These are phyloP conservation scores for Cotesia congregata DNA, from an alignment of 2,888 invertebrate species.

Conservation along the genomic window DNA sequence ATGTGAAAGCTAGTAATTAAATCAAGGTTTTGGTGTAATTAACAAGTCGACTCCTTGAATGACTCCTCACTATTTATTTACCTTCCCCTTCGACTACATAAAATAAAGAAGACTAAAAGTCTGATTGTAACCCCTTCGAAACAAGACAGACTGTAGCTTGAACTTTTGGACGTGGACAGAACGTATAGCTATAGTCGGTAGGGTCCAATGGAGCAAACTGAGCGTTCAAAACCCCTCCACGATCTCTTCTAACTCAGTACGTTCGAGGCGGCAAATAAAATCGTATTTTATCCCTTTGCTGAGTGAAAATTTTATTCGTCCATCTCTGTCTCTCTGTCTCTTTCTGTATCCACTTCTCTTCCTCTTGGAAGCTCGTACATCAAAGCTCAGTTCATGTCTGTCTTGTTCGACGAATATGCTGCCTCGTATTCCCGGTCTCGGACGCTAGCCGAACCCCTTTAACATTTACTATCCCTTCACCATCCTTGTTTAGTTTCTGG, in stretches of 20 bases:
- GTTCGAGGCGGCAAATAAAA: conserved; percentile 65
- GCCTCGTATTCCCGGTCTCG: conserved; percentile 28
- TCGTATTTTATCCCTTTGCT: conserved; percentile 68
- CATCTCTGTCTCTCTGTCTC: conserved; percentile 35
- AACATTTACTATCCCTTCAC: conserved; percentile 26
- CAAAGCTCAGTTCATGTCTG: conserved; percentile 65
- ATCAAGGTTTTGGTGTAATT: conserved; percentile 35
- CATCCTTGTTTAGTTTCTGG: conserved; percentile 31
- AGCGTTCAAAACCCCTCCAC: conserved; percentile 29
- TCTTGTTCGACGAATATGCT: conserved; percentile 61
- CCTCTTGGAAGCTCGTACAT: conserved; percentile 65
- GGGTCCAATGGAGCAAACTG: conserved; percentile 18
- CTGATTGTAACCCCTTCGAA: conserved; percentile 32
- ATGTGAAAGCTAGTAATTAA: conserved; percentile 28
- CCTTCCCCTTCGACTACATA: conserved; percentile 11
- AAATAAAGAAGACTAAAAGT: conserved; percentile 27
- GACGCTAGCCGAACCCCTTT: conserved; percentile 38
- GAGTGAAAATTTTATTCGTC: conserved; percentile 62
- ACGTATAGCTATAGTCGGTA: neutral
- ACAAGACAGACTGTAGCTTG: conserved; percentile 17
- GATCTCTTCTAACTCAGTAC: conserved; percentile 8
- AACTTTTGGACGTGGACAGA: conserved; percentile 20
- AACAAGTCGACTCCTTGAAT: conserved; percentile 36
- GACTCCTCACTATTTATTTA: conserved; percentile 10
- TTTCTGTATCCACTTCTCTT: conserved; percentile 26